Evolutionary conservation across 1,140 invertebrate genomes (phyloP), one percentile per base, ranked within the genome.

Genomic region (Rhopalosiphum maidis): DNA sequence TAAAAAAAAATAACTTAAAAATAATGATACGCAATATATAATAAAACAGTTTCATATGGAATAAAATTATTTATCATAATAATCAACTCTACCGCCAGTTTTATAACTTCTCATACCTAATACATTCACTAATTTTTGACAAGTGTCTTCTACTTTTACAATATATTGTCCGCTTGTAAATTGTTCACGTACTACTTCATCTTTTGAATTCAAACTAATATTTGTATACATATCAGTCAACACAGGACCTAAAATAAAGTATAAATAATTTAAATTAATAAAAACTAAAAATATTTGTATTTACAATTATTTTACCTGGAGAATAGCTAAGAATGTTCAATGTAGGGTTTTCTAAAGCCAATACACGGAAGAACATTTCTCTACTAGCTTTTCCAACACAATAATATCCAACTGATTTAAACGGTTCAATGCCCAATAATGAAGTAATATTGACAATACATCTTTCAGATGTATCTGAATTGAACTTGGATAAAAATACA

Each of bases 371-470:
- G 95, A 97, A 98, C 96, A 99, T 98, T 94, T 99, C 98, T 90
- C 98, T 95, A n/a, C 98, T 97, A 30, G 99, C 98, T 96, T 98
- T 99, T 88, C 97, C 98, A 94, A 97, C 96, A 94, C 98, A 97
- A 95, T 99, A 99, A 95, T 98, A 96, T 18, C 96, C 96, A 96
- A 98, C 95, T 11, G 97, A 97, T 94, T 97, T 96, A 94, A 97
- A 97, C 0, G 98, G 97, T 94, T 97, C 95, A 25, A 98, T 95
- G 22, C 96, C 98, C 94, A 96, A 97, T 48, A 99, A 95, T 5
- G 98, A 99, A 51, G 98, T 98, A 7, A 99, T 97, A 95, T 99
- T 99, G 0, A 99, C 96, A 43, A 99, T 96, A 82, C 96, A 94
- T 94, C 96, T 95, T 94, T 97, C 94, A 95, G 91, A 95, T 15